phyloP scores from a whole-genome alignment of 2,797 vertebrate species.

The Enteromius radiatus region DNA sequence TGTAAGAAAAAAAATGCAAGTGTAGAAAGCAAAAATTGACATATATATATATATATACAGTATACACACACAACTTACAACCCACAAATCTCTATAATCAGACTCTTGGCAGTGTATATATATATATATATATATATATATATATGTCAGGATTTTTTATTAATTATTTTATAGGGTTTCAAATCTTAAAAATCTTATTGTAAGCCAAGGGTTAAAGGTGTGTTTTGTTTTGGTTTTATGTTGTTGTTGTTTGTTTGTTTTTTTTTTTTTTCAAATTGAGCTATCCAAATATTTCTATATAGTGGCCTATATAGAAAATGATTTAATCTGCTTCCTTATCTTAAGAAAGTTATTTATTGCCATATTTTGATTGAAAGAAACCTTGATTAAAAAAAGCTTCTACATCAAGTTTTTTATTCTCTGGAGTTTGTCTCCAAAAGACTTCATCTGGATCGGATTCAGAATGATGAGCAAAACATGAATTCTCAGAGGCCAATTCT shows the following conservation, averaged over 20 bases:
- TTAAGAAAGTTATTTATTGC: background rate
- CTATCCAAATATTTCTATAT: background rate
- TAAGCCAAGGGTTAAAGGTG: no score
- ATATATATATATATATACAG: no score
- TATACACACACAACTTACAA: no score
- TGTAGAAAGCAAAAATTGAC: no score
- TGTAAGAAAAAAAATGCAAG: no score
- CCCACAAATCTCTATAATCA: background rate
- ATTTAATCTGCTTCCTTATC: background rate
- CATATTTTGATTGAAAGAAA: background rate
- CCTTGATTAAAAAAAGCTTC: background rate
- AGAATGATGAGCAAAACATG: background rate
- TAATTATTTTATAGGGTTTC: no score
- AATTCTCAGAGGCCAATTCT: background rate
- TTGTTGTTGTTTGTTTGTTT: no score
- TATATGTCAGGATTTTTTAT: no score
- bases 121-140: no score
- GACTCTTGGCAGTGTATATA: background rate
- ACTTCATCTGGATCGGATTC: background rate
- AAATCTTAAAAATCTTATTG: no score
- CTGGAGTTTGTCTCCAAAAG: background rate
- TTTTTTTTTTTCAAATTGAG: background rate
- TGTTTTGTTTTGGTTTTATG: no score
- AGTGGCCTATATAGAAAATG: background rate
- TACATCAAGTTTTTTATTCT: background rate